Evolutionary conservation across 2,797 vertebrate genomes (phyloP).

Genomic region (Clarias fuscus): DNA sequence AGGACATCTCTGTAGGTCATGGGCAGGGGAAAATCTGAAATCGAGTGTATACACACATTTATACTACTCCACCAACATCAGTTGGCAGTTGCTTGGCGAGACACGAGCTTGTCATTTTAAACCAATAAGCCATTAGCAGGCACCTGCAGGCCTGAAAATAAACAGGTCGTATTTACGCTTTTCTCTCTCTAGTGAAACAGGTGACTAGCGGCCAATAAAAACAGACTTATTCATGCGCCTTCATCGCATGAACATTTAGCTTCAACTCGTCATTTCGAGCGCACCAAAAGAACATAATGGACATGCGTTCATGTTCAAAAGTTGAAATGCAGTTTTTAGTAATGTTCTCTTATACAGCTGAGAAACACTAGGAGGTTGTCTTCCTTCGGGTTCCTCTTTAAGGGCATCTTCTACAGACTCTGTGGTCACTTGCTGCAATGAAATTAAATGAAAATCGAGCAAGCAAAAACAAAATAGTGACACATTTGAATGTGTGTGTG

Average conservation of each 20-base stretch:
- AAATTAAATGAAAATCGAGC: slow-evolving; percentile 6
- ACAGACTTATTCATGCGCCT: slow-evolving; percentile 67
- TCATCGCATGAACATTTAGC: slow-evolving; percentile 38
- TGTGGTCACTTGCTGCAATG: neutral
- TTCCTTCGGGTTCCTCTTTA: neutral
- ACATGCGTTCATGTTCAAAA: neutral
- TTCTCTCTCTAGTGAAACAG: slow-evolving; percentile 56
- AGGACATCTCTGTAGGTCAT: neutral
- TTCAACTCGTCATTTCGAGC: neutral
- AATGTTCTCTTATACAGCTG: neutral
- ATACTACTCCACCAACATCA: slow-evolving; percentile 19
- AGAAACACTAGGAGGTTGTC: neutral
- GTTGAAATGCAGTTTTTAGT: neutral
- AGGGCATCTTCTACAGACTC: neutral
- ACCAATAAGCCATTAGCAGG: slow-evolving; percentile 66
- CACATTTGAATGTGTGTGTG: slow-evolving; percentile 9
- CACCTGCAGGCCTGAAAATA: slow-evolving; percentile 72
- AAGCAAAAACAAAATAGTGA: slow-evolving; percentile 10
- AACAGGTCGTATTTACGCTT: slow-evolving; percentile 61
- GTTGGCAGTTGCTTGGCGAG: slow-evolving; percentile 52
- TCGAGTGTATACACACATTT: slow-evolving; percentile 34
- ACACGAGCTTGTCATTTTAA: slow-evolving; percentile 67
- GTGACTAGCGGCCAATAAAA: slow-evolving; percentile 63
- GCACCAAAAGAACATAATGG: slow-evolving; percentile 1
- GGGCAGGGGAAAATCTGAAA: neutral